Conservation (phyloP, 2,888 invertebrate species). For the Brenthis ino region DNA sequence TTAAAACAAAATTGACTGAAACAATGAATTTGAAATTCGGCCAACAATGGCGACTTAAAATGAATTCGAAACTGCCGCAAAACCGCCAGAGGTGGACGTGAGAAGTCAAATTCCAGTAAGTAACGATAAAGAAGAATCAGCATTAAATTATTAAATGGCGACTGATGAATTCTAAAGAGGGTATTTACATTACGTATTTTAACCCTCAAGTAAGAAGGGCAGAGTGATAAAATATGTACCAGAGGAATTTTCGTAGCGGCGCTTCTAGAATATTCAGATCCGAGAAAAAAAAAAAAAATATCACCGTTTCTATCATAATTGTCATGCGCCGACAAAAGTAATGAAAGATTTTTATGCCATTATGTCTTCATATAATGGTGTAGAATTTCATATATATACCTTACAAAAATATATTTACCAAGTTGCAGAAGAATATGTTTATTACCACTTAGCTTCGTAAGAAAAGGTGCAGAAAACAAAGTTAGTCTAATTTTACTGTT, state of each 20-base stretch:
- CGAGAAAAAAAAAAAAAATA: slow-evolving; percentile 7
- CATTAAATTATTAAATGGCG: slow-evolving; percentile 4
- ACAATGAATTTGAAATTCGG: no score
- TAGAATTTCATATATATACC: no score
- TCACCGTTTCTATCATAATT: not conserved
- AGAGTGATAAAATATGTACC: slow-evolving; percentile 32
- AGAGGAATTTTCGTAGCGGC: slow-evolving; percentile 11
- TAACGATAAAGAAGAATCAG: not conserved
- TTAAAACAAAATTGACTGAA: no score
- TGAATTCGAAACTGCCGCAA: no score
- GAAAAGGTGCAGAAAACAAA: slow-evolving; percentile 5
- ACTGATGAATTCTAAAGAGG: slow-evolving; percentile 5
- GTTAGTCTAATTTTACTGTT: slow-evolving; percentile 10
- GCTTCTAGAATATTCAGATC: slow-evolving; percentile 11
- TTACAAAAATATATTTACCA: no score
- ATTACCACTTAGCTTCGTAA: not conserved
- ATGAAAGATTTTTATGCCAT: not conserved
- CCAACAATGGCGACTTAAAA: no score
- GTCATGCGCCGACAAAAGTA: not conserved
- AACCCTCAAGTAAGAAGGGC: not conserved
- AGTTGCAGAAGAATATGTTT: no score
- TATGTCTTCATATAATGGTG: not conserved
- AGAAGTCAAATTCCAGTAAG: not conserved
- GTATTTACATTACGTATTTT: slow-evolving; percentile 16
- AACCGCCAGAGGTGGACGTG: no score